phyloP scores from a whole-genome alignment of 2,113 vertebrate species.

The Hemiscyllium ocellatum region DNA sequence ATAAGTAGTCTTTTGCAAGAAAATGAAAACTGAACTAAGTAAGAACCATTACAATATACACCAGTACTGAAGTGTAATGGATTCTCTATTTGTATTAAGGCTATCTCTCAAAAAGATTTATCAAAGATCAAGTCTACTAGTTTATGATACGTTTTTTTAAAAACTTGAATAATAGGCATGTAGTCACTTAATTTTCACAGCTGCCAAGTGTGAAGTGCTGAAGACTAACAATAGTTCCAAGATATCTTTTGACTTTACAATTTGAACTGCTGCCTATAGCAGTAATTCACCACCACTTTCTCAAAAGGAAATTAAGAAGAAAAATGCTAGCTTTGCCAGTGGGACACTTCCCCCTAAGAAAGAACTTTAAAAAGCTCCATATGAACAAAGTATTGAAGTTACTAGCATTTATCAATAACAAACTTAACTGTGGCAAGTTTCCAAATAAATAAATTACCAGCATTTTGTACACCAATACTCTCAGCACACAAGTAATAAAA shows the following conservation, averaged over 20 bases:
- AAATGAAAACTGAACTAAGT: not conserved
- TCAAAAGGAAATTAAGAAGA: not conserved
- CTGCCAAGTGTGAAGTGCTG: not conserved
- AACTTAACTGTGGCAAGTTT: not conserved
- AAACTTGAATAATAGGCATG: not conserved
- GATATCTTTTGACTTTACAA: not conserved
- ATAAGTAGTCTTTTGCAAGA: not conserved
- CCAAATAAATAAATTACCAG: not conserved
- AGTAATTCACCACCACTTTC: too few species aligned
- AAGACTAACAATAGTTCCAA: not conserved
- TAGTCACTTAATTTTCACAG: slow-evolving; percentile 2
- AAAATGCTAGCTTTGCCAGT: not conserved
- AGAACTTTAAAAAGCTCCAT: not conserved
- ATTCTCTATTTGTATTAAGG: slow-evolving; percentile 8
- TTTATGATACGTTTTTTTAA: not conserved
- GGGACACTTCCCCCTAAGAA: not conserved
- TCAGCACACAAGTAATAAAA: not conserved
- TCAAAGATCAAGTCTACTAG: not conserved
- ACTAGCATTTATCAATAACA: not conserved
- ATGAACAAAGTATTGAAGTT: not conserved
- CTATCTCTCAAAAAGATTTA: not conserved
- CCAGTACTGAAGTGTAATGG: too few species aligned
- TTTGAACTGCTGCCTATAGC: not conserved
- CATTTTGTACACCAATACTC: not conserved
- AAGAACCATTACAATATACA: too few species aligned